Evolutionary conservation across 2,113 vertebrate species (phyloP).

Genomic region (Naja naja): DNA sequence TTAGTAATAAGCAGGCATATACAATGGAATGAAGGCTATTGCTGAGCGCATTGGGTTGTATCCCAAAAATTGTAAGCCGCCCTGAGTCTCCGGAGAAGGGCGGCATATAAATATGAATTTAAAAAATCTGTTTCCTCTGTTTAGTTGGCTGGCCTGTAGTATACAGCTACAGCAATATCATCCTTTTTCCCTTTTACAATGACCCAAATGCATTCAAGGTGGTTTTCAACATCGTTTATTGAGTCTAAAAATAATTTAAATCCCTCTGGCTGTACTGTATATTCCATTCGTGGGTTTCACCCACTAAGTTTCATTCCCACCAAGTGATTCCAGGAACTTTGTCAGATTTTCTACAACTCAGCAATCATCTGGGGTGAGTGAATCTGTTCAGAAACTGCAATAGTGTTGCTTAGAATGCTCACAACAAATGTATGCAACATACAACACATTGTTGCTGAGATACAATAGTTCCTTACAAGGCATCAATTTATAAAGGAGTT

Average conservation of each 20-base stretch:
- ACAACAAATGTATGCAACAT: neutral
- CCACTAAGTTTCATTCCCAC: neutral
- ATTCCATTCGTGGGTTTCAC: neutral
- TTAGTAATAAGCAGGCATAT: no score
- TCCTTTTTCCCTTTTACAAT: neutral
- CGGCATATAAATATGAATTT: no score
- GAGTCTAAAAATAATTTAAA: neutral
- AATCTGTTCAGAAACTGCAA: neutral
- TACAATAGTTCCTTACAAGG: neutral
- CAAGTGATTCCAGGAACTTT: neutral
- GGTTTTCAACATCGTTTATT: neutral
- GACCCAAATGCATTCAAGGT: neutral
- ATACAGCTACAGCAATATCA: neutral
- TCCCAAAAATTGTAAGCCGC: no score
- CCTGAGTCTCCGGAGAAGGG: no score
- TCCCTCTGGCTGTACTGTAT: neutral
- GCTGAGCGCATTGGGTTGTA: no score
- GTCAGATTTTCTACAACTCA: neutral
- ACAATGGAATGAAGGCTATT: no score
- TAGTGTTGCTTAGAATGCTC: neutral
- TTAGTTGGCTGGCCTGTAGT: neutral
- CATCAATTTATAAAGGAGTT: neutral
- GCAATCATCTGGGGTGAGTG: neutral
- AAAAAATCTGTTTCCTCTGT: neutral
- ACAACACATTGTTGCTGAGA: neutral